A percentile compares a stretch with the other conserved stretches of the same genome.
These are phyloP conservation scores for Acanthopleura granulata DNA, from an alignment of 2,888 invertebrate genomes.

Conservation along the genomic window DNA sequence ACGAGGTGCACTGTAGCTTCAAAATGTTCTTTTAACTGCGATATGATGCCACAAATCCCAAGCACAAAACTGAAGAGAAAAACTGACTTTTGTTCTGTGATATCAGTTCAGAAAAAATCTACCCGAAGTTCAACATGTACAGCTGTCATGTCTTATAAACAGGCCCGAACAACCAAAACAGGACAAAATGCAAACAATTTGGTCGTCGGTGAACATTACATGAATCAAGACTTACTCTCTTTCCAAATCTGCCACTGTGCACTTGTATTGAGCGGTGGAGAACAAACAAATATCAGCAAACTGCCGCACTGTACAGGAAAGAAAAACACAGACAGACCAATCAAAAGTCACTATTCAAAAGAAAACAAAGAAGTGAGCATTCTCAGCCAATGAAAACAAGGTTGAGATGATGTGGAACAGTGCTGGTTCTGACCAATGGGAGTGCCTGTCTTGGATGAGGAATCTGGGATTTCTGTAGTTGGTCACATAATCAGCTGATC, in stretches of 20 bases:
- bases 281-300: constrained; percentile 99
- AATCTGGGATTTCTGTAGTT: background rate
- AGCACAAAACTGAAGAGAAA: no score
- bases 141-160: no score
- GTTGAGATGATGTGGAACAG: constrained; percentile 14
- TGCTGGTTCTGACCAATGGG: constrained; percentile 20
- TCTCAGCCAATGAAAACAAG: constrained; percentile 16
- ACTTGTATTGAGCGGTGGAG: constrained; percentile 99
- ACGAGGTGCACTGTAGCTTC: no score
- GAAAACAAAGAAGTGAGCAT: constrained; percentile 14
- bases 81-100: no score
- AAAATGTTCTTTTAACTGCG: no score
- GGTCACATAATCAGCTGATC: no score
- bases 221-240: constrained; percentile 86
- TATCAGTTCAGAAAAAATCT: no score
- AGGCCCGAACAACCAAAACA: no score
- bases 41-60: no score
- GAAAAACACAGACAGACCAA: constrained; percentile 17
- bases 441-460: constrained; percentile 8
- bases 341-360: constrained; percentile 18
- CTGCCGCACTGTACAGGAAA: constrained; percentile 81
- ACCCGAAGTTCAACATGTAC: no score
- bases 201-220: no score
- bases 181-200: no score
- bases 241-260: constrained; percentile 97